Evolutionary conservation across 2,797 vertebrate genomes (phyloP), one percentile per base, ranked within the genome.

Genomic region (Lutra lutra): DNA sequence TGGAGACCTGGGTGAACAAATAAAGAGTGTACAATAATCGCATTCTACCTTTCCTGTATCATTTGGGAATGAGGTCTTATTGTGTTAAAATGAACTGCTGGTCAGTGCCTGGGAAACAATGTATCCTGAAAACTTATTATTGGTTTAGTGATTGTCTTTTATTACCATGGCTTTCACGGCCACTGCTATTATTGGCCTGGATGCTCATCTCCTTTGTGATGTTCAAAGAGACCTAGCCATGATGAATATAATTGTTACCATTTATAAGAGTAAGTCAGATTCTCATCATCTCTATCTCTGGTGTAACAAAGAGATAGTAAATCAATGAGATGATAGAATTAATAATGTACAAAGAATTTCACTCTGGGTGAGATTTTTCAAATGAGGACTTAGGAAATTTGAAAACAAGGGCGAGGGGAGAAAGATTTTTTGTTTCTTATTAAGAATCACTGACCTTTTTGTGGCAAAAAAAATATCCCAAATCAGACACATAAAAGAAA

Each of bases 311-410:
- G n/a, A 92, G 58, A 72, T 56, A 60, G 54, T 32, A 86, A 95
- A 95, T 91, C 73, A 94, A 56, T 62, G 48, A 68, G 8, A 94
- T 92, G 56, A 88, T 84, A 92, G 48, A 75, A 80, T 91, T 83
- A 96, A 96, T 95, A 89, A 93, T 23, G 32, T 43, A 70, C 51
- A 43, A 68, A 97, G 46, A 38, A 86, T 95, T 73, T 79, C n/a
- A 73, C 32, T 88, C 60, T 43, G 73, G 32, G 29, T 58, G 40
- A 91, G 48, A 32, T 91, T 95, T 96, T 92, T 86, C 29, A 86
- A 95, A 58, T 35, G 54, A 91, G 70, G 79, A 70, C 32, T 72
- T 62, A 78, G 29, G 73, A 89, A 86, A 91, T 70, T 84, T 96
- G 66, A 89, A 88, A 95, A 94, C 75, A 86, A 62, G 43, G 27